Conservation (phyloP, 2,113 vertebrate species). For the Hiodon alosoides region DNA sequence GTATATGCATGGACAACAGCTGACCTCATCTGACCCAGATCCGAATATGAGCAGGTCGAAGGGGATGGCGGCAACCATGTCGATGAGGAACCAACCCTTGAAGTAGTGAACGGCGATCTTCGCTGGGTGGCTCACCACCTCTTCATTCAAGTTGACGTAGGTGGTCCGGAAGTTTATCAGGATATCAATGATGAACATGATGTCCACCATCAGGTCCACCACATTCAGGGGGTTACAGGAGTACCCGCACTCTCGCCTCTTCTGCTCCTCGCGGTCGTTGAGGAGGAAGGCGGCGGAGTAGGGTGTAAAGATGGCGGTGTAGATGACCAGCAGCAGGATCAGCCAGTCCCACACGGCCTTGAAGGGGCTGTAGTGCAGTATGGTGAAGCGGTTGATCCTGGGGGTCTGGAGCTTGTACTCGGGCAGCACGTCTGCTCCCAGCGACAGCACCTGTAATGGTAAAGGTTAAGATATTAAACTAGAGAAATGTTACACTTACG, state of each 20-base stretch:
- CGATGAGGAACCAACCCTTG: conserved; percentile 99
- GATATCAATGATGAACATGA: conserved; percentile 99
- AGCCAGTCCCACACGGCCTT: conserved; percentile 99
- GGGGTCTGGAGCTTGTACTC: conserved; percentile 96
- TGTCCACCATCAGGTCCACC: conserved; percentile 98
- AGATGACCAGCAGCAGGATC: conserved; percentile 92
- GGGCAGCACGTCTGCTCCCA: conserved; percentile 92
- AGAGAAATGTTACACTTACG: too few relatives aligned
- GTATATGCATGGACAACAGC: conserved; percentile 27
- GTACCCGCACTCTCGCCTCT: conserved; percentile 87
- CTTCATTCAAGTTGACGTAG: conserved; percentile 94
- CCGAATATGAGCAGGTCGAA: conserved; percentile 98
- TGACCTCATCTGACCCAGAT: conserved; percentile 97
- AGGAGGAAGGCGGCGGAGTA: conserved; percentile 98
- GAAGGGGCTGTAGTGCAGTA: conserved; percentile 98
- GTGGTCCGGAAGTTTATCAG: conserved; percentile 99
- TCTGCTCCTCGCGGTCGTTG: conserved; percentile 89
- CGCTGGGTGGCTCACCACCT: conserved; percentile 95
- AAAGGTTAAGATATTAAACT: not conserved
- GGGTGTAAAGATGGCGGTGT: conserved; percentile 95
- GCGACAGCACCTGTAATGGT: conserved; percentile 78
- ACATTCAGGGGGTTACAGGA: conserved; percentile 95
- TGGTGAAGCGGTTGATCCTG: conserved; percentile 94
- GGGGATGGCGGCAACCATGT: conserved; percentile 98
- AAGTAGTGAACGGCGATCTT: conserved; percentile 99